Percentiles rank a stretch among this genome's conserved stretches.
These are phyloP conservation scores for Tragelaphus strepsiceros DNA, from an alignment of 2,113 vertebrate species.

Conservation along the genomic window DNA sequence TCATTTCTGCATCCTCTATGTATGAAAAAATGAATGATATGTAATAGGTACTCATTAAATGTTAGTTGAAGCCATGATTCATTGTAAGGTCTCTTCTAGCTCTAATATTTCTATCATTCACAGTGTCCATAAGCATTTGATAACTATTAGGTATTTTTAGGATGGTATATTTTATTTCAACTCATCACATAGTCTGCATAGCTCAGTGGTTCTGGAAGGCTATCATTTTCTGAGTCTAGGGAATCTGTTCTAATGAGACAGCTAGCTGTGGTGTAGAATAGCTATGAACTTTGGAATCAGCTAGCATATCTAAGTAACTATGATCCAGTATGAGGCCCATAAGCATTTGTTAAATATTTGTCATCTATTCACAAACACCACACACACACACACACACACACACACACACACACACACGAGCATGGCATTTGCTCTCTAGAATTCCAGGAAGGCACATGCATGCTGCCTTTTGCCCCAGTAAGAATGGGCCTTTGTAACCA, in stretches of 20 bases:
- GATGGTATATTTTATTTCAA: constrained; percentile 11
- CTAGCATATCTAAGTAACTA: not conserved
- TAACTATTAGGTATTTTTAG: not conserved
- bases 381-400: not conserved
- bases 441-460: constrained; percentile 4
- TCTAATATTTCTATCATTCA: not conserved
- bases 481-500: constrained; percentile 58
- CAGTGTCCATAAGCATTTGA: not conserved
- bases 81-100: not conserved
- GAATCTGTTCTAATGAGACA: constrained; percentile 9
- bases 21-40: not conserved
- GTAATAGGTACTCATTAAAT: not conserved
- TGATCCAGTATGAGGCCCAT: not conserved
- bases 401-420: not conserved
- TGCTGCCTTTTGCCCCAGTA: not conserved
- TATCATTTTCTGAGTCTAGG: constrained; percentile 12
- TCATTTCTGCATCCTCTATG: not conserved
- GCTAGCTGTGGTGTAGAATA: not conserved
- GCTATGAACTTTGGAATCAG: not conserved
- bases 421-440: not conserved
- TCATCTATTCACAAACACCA: not conserved
- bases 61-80: not conserved
- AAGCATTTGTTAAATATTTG: constrained; percentile 20
- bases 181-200: not conserved
- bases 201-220: constrained; percentile 8